Evolutionary conservation across 2,797 vertebrate species (phyloP).

Genomic region (Danio albolineatus): DNA sequence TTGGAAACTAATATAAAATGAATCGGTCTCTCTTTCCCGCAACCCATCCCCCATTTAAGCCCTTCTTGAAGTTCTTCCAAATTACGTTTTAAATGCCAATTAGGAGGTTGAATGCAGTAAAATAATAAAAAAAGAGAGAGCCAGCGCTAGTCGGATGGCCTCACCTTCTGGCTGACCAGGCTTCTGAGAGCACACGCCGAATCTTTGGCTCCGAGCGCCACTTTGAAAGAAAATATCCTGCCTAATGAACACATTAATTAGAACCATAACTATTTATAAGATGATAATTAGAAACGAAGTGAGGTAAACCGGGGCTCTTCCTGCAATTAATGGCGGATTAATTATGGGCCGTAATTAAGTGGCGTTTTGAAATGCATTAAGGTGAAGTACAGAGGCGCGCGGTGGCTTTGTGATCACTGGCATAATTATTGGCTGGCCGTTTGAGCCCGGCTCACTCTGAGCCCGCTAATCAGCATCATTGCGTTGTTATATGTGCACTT

Average conservation of each 20-base stretch:
- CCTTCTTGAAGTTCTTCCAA: slow-evolving; percentile 98
- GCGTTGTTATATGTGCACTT: slow-evolving; percentile 99
- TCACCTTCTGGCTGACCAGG: slow-evolving; percentile 99
- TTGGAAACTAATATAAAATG: slow-evolving; percentile 80
- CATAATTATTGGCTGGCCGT: slow-evolving; percentile 95
- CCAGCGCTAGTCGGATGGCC: slow-evolving; percentile 96
- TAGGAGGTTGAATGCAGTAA: slow-evolving; percentile 99
- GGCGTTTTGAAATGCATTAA: slow-evolving; percentile 99
- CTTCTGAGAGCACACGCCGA: slow-evolving; percentile 92
- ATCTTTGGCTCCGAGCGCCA: slow-evolving; percentile 98
- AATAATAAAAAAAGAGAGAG: slow-evolving; percentile 93
- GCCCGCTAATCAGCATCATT: slow-evolving; percentile 98
- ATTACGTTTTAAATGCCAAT: slow-evolving; percentile 99
- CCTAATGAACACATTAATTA: slow-evolving; percentile 99
- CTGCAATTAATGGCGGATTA: slow-evolving; percentile 99
- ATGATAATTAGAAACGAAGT: slow-evolving; percentile 99
- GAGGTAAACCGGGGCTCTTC: slow-evolving; percentile 98
- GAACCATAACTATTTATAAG: slow-evolving; percentile 99
- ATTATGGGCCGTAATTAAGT: slow-evolving; percentile 99
- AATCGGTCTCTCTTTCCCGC: slow-evolving; percentile 70
- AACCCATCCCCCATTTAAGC: slow-evolving; percentile 82
- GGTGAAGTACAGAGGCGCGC: slow-evolving; percentile 99
- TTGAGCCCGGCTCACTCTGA: slow-evolving; percentile 89
- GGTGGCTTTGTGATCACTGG: slow-evolving; percentile 96
- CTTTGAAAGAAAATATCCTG: slow-evolving; percentile 99